Base-by-base conservation (phyloP, 2,797 vertebrate genomes). In the Botia kubotai region DNA sequence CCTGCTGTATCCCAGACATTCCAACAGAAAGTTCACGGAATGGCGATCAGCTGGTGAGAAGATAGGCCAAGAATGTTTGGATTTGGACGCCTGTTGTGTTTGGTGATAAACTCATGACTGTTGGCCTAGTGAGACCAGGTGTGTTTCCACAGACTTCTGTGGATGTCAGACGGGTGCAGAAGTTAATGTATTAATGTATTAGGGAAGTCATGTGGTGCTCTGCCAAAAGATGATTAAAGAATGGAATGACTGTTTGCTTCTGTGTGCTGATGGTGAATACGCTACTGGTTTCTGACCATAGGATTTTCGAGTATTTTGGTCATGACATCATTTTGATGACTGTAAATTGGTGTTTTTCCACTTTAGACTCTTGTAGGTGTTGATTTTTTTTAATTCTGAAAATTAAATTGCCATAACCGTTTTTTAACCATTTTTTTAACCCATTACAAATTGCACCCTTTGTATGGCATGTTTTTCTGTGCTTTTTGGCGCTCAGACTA, bases 221-320 rank as follows among this genome's bases (percentile, higher is more conserved):
- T 55, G 75, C 75, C 75, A 78, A 39, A 43, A 53, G 66, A 62
- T 46, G 75, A 81, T 85, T 78, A 71, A 83, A 79, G 74, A 68
- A 55, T 21, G 52, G 33, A 69, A 72, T 29, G 17, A 57, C 69
- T 33, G 1, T 33, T 33, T 33, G 29, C 29, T 29, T 29, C 19
- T 23, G 23, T 53, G 68, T 17, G 16, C 29, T 69, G 69, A 58
- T 26, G 57, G 26, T 23, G 48, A 82, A 63, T 60, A 65, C 36
- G 53, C 39, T 48, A 52, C 62, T 17, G 16, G 14, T 52, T 52
- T 52, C 50, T 17, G 50, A 5, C 50, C 16, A 52, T 26, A 26
- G 3, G 46, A 48, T 48, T 48, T 48, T 48, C 12, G 10, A 11
- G 12, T 48, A 13, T 48, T 50, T 19, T n/a, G 12, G 50, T 19